Evolutionary conservation across 2,888 invertebrate genomes (phyloP).

Genomic region (Itoplectis maculator): DNA sequence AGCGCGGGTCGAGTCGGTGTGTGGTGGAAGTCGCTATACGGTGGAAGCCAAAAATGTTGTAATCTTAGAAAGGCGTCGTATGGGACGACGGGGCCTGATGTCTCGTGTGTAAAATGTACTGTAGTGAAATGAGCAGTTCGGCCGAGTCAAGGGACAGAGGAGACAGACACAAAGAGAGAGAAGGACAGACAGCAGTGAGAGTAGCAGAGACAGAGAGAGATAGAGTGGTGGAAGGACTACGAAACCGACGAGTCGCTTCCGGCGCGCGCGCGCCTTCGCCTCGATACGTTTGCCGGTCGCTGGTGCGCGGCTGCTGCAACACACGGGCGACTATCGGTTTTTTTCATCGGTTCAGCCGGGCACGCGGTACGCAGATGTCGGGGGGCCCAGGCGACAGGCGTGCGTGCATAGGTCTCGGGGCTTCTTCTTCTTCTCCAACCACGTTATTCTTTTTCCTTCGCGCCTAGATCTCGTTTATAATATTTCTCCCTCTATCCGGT

Average conservation of each 20-base stretch:
- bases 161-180: background rate
- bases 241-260: conserved; percentile 56
- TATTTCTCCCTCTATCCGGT: conserved; percentile 32
- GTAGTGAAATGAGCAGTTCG: conserved; percentile 50
- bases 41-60: conserved; percentile 71
- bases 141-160: conserved; percentile 47
- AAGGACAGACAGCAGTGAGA: background rate
- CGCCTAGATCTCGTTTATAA: conserved; percentile 34
- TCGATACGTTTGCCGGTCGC: conserved; percentile 48
- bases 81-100: conserved; percentile 63
- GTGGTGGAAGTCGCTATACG: too few species aligned
- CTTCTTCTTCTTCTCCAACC: conserved; percentile 38
- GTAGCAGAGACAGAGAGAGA: conserved; percentile 14
- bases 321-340: conserved; percentile 45
- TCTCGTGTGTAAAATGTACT: too few species aligned
- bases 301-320: conserved; percentile 40
- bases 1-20: background rate
- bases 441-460: conserved; percentile 34
- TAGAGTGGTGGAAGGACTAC: conserved; percentile 9
- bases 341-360: conserved; percentile 41
- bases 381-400: conserved; percentile 44
- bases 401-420: conserved; percentile 50
- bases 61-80: conserved; percentile 72
- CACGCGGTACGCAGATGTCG: conserved; percentile 71
- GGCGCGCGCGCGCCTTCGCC: conserved; percentile 59